phyloP scores from a whole-genome alignment of 1,140 invertebrate species.

The Drosophila repleta region DNA sequence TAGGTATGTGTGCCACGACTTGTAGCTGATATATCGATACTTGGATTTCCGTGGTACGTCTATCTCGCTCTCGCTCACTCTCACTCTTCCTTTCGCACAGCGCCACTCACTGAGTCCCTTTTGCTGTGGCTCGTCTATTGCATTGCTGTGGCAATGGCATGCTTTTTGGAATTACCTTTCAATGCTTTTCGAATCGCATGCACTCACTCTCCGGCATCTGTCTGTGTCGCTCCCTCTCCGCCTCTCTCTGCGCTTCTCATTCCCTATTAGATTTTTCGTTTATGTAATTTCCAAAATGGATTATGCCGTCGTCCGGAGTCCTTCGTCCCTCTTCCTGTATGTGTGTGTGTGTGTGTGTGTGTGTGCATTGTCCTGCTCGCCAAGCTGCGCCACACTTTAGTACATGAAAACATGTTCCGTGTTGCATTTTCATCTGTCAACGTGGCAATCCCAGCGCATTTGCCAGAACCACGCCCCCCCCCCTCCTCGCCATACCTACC shows the following conservation, averaged over 20 bases:
- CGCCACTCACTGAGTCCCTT: too few relatives aligned
- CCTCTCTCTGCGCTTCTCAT: not conserved
- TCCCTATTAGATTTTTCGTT: conserved; percentile 21
- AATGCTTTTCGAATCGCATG: conserved; percentile 8
- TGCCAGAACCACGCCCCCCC: not conserved
- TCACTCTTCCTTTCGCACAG: too few relatives aligned
- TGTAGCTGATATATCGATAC: too few relatives aligned
- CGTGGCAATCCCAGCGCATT: conserved; percentile 31
- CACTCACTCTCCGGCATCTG: not conserved
- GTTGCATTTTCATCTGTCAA: conserved; percentile 43
- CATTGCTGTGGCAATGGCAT: too few relatives aligned
- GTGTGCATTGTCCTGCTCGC: conserved; percentile 24
- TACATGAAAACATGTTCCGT: conserved; percentile 37
- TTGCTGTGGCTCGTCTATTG: too few relatives aligned
- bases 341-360: not conserved
- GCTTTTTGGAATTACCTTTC: conserved; percentile 11
- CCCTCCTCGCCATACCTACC: not conserved
- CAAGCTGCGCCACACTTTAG: conserved; percentile 20
- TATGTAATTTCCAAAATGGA: conserved; percentile 62
- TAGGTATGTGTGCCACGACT: too few relatives aligned
- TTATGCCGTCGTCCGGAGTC: conserved; percentile 37
- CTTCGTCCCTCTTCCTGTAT: not conserved
- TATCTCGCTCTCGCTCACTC: too few relatives aligned
- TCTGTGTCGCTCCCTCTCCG: not conserved
- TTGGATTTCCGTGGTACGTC: too few relatives aligned